Evolutionary conservation across 2,888 invertebrate genomes (phyloP).

Genomic region (Cephus nigrinus): DNA sequence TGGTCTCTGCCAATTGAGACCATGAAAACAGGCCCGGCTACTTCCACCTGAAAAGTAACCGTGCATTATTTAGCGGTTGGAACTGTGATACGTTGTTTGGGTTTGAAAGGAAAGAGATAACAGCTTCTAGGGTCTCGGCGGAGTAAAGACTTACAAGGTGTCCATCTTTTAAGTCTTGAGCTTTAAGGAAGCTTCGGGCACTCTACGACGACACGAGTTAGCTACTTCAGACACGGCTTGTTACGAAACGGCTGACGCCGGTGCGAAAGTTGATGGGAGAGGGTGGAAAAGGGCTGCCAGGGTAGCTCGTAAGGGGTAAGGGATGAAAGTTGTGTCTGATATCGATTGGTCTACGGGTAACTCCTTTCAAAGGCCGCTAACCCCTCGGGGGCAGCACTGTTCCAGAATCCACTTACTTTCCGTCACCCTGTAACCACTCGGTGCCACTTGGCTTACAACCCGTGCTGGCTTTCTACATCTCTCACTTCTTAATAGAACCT

Average conservation of each 20-base stretch:
- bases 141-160: not conserved
- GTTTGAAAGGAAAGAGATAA: not conserved
- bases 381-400: conserved; percentile 23
- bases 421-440: not conserved
- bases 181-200: not conserved
- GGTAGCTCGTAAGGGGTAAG: conserved; percentile 21
- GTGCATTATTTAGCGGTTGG: not conserved
- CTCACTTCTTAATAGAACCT: not conserved
- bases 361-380: conserved; percentile 9
- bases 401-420: not conserved
- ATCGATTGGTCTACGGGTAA: conserved; percentile 40
- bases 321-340: conserved; percentile 39
- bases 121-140: not conserved
- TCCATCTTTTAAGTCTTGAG: not conserved
- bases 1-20: not conserved
- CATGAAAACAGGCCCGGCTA: not conserved
- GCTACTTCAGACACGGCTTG: not conserved
- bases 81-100: not conserved
- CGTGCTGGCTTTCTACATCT: not conserved
- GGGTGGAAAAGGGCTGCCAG: conserved; percentile 10
- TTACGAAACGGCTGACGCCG: not conserved
- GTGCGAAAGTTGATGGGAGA: not conserved
- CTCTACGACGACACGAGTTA: not conserved
- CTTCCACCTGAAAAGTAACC: not conserved
- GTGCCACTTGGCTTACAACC: not conserved